These are phyloP conservation scores for Anabacerthia variegaticeps DNA, from an alignment of 2,797 vertebrate species.

Conservation along the genomic window DNA sequence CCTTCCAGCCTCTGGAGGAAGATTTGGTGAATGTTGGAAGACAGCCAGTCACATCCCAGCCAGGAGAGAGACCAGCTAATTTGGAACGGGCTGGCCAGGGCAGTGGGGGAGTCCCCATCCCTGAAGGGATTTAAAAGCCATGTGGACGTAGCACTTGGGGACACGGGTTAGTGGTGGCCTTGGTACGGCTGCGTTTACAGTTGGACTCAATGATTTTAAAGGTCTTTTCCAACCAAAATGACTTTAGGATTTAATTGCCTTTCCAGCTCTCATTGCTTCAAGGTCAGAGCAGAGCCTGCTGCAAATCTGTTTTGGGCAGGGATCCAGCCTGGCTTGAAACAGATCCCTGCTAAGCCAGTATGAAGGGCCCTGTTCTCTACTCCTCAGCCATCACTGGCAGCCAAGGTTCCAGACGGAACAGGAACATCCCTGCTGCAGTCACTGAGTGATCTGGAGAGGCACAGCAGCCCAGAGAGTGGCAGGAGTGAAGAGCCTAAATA, in stretches of 20 bases:
- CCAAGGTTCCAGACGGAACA: slow-evolving; percentile 27
- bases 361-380: background rate
- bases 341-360: background rate
- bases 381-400: background rate
- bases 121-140: background rate
- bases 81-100: background rate
- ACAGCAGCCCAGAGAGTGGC: background rate
- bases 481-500: background rate
- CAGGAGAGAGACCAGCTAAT: background rate
- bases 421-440: background rate
- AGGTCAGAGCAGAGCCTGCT: slow-evolving; percentile 20
- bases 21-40: background rate
- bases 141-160: background rate
- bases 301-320: slow-evolving; percentile 1
- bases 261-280: slow-evolving; percentile 6
- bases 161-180: background rate
- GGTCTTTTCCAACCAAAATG: background rate
- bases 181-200: background rate
- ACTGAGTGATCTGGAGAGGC: background rate
- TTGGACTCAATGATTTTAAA: background rate
- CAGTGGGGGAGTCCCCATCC: background rate
- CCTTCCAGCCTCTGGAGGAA: background rate
- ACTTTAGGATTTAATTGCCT: background rate
- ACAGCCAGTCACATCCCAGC: background rate
- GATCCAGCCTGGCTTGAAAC: background rate